Conservation (phyloP, 2,797 vertebrate species). For the Falco cherrug region DNA sequence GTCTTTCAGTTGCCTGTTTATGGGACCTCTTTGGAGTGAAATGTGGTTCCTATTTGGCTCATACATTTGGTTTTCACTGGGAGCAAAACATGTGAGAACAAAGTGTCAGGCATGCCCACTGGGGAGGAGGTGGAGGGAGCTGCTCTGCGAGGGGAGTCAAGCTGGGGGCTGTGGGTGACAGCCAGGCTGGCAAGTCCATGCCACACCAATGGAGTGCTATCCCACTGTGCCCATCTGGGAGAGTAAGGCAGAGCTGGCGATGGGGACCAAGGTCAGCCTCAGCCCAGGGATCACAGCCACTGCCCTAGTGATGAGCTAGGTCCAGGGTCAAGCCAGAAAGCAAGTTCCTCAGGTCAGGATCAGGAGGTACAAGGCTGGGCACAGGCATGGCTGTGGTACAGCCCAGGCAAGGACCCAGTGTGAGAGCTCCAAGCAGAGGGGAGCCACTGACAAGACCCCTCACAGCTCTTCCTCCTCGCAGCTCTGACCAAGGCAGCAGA, state of each 20-base stretch:
- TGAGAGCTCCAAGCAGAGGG: background rate
- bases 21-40: background rate
- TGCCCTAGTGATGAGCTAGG: too few species aligned
- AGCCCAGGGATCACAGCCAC: background rate
- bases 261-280: background rate
- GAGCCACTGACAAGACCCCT: background rate
- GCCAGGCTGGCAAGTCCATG: background rate
- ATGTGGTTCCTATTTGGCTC: background rate
- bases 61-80: background rate
- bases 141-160: accelerated
- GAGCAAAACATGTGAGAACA: background rate
- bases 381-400: background rate
- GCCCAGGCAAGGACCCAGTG: background rate
- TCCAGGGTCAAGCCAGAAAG: background rate
- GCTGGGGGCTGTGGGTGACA: accelerated
- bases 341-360: accelerated
- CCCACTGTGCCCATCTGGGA: accelerated
- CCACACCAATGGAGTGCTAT: background rate
- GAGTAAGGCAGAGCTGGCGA: accelerated
- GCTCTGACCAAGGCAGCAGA: background rate
- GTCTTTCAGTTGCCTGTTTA: background rate
- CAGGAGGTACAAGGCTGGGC: background rate
- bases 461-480: background rate
- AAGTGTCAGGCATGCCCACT: background rate
- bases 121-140: background rate